phyloP scores from a whole-genome alignment of 2,888 invertebrate genomes.

The Lepidocyrtoides sp. region DNA sequence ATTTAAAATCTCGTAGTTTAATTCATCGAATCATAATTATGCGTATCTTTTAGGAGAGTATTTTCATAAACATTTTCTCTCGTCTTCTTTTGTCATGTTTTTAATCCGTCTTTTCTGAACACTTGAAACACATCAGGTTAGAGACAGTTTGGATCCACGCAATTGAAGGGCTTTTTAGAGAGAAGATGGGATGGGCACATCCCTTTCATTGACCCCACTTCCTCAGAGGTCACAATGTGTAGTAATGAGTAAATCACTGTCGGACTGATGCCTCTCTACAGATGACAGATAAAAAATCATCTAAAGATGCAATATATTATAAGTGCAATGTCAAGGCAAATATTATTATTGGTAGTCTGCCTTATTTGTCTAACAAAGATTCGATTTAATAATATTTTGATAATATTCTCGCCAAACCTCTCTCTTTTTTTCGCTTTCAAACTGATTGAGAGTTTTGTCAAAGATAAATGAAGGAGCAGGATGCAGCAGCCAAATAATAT shows the following conservation, averaged over 20 bases:
- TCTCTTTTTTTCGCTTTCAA: neutral
- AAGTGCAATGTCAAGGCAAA: conserved; percentile 66
- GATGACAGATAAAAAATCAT: neutral
- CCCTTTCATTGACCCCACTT: conserved; percentile 78
- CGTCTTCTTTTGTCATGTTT: neutral
- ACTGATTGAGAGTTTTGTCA: neutral
- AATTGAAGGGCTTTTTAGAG: neutral
- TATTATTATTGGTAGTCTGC: conserved; percentile 34
- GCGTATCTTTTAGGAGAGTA: neutral
- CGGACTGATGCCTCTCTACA: neutral
- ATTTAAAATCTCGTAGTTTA: neutral
- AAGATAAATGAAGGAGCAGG: conserved; percentile 17
- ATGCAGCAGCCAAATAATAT: neutral
- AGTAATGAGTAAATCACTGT: conserved; percentile 16
- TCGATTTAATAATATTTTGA: too few relatives aligned
- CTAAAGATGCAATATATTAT: neutral
- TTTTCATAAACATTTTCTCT: conserved; percentile 20
- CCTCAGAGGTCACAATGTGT: conserved; percentile 60
- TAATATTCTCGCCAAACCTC: conserved; percentile 14
- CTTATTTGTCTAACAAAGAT: conserved; percentile 64
- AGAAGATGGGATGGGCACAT: conserved; percentile 60
- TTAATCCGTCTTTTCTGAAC: conserved; percentile 47
- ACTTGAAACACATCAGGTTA: neutral
- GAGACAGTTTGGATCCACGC: too few relatives aligned
- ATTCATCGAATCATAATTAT: conserved; percentile 14